phyloP scores from a whole-genome alignment of 2,113 vertebrate genomes.

The Chunga burmeisteri region DNA sequence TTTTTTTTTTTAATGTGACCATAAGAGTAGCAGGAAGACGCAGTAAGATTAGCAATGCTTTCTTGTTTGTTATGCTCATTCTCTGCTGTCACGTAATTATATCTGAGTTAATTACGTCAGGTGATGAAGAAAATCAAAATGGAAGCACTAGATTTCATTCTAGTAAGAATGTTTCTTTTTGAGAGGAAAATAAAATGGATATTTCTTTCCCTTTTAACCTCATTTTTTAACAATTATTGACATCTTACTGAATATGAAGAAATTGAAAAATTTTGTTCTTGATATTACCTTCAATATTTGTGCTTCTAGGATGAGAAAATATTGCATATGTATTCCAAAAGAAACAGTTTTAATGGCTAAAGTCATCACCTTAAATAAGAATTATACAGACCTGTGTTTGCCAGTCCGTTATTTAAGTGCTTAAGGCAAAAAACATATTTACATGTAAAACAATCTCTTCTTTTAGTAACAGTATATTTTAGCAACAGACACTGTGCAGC shows the following conservation, averaged over 20 bases:
- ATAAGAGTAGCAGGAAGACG: not conserved
- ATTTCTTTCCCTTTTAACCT: not conserved
- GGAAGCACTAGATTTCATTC: not conserved
- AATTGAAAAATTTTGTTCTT: not conserved
- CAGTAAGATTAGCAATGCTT: not conserved
- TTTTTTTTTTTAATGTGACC: not conserved
- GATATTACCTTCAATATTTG: not conserved
- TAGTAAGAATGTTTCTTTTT: not conserved
- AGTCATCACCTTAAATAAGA: not conserved
- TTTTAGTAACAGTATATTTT: not conserved
- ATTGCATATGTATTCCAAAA: not conserved
- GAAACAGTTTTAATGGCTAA: not conserved
- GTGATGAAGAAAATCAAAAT: not conserved
- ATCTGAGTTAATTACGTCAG: not conserved
- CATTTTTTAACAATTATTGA: not conserved
- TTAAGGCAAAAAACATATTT: not conserved
- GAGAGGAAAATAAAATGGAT: not conserved
- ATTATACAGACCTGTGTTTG: not conserved
- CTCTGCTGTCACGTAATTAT: not conserved
- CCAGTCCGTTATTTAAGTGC: not conserved
- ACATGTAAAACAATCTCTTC: not conserved
- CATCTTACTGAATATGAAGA: not conserved
- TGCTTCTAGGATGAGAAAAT: not conserved
- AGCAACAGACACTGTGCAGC: not conserved
- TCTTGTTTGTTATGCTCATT: not conserved